A percentile compares a stretch with the other conserved stretches of the same genome.
Conservation (phyloP, 2,113 vertebrate genomes). For the Rafetus swinhoei region DNA sequence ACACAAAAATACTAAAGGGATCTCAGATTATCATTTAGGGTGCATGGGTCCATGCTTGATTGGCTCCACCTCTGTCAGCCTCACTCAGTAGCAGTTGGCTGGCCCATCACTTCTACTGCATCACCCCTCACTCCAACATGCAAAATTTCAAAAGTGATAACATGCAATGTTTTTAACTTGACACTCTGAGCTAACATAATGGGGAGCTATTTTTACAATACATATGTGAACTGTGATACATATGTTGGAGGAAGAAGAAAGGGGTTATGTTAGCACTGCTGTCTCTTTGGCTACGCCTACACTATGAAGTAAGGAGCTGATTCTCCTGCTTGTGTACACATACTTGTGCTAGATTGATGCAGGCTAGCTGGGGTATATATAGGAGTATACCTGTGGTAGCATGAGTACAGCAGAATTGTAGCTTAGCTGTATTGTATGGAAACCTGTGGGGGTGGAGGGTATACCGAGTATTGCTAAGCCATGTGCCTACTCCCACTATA, state of each 20-base stretch:
- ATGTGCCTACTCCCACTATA: neutral
- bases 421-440: neutral
- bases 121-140: neutral
- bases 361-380: neutral
- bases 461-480: neutral
- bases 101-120: neutral
- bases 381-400: neutral
- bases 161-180: neutral
- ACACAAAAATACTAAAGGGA: neutral
- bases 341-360: neutral
- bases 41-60: neutral
- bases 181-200: neutral
- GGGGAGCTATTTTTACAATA: neutral
- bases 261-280: neutral
- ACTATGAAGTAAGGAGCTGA: neutral
- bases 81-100: neutral
- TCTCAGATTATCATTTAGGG: neutral
- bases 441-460: neutral
- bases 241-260: neutral
- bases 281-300: neutral
- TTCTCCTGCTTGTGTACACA: neutral
- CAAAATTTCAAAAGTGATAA: neutral
- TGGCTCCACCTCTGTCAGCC: neutral
- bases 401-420: neutral
- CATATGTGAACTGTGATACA: neutral